Evolutionary conservation across 2,797 vertebrate genomes (phyloP), one percentile per base, ranked within the genome.

Genomic region (Anisognathus igniventris): DNA sequence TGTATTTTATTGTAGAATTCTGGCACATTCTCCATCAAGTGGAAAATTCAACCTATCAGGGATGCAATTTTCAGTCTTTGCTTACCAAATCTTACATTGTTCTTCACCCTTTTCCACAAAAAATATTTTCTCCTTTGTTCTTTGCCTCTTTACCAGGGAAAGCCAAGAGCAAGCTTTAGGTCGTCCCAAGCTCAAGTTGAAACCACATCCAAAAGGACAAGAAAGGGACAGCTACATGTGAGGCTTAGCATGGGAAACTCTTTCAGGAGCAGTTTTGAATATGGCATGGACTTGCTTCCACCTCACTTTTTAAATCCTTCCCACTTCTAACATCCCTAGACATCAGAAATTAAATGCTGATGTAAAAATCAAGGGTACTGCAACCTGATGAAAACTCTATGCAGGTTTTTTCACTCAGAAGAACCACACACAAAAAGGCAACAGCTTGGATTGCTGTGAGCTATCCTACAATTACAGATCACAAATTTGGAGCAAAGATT

Each of bases 1-100:
- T 83, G 72, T 37, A 86, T 95, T 96, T 94, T 89, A 92, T 70
- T 93, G 72, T 79, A 85, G 35, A 45, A 47, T 82, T 91, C 66
- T 65, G 72, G 89, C 81, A 94, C 3, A 3, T 65, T 83, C 33
- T 91, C 39, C 20, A 50, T 50, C 35, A 95, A 85, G 35, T 22
- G 71, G 86, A 92, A 96, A 96, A 78, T 83, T 68, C 65, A 92
- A 28, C 72, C 47, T 86, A 92, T 78, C 57, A 10, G 33, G 31
- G 35, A 72, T 68, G 25, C n/a, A 68, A 28, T 68, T 45, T 71
- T 25, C 50, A 90, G 51, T 25, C 24, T n/a, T 66, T 62, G 10
- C 48, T 61, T 67, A 92, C 28, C 51, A 90, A 75, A 66, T 22
- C 37, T 73, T 64, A 64, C 8, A 58, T 37, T 22, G 4, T 78